phyloP scores from a whole-genome alignment of 2,797 vertebrate species.

The Lutjanus campechanus region DNA sequence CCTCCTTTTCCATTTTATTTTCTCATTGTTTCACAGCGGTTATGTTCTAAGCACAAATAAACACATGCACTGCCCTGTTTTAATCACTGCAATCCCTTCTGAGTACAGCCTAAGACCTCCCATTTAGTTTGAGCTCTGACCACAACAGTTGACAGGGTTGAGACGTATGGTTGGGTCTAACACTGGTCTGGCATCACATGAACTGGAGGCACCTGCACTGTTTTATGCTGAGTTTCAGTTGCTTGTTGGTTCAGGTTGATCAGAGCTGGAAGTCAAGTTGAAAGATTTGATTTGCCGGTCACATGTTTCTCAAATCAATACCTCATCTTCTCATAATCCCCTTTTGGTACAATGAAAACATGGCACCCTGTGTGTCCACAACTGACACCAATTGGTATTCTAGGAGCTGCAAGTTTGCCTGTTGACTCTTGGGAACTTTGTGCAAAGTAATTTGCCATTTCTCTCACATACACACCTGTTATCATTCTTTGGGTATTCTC shows the following conservation, averaged over 20 bases:
- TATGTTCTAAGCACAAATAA: no score
- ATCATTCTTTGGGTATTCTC: slow-evolving; percentile 13
- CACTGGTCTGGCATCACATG: background rate
- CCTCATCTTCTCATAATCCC: slow-evolving; percentile 73
- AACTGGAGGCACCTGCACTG: background rate
- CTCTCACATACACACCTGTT: background rate
- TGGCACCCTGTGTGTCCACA: slow-evolving; percentile 34
- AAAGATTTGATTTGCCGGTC: slow-evolving; percentile 55
- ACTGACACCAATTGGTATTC: slow-evolving; percentile 41
- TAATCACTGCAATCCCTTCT: no score
- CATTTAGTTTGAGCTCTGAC: no score
- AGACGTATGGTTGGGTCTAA: background rate
- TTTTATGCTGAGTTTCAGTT: background rate
- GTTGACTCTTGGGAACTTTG: slow-evolving; percentile 29
- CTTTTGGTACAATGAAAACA: slow-evolving; percentile 49
- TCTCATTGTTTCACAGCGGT: no score
- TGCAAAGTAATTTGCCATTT: slow-evolving; percentile 24
- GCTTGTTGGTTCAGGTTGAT: slow-evolving; percentile 5
- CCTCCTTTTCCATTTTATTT: no score
- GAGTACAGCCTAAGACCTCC: no score
- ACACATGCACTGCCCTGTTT: no score
- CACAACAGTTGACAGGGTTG: no score
- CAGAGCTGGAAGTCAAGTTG: slow-evolving; percentile 39
- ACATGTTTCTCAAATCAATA: slow-evolving; percentile 73
- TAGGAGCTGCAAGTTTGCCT: slow-evolving; percentile 36